Evolutionary conservation across 2,113 vertebrate species (phyloP), one percentile per base, ranked within the genome.

Genomic region (Gopherus evgoodei): DNA sequence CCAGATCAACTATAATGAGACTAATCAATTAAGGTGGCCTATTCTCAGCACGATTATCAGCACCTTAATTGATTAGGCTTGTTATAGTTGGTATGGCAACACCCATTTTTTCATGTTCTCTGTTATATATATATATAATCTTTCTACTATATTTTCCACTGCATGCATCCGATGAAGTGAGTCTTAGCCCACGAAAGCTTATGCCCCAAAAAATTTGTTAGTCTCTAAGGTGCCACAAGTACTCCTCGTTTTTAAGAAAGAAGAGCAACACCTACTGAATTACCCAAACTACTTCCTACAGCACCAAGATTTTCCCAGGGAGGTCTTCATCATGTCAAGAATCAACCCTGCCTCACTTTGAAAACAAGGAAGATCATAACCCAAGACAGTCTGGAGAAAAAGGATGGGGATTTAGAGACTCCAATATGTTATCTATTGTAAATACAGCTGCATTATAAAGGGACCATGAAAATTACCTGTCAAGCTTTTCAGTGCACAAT

Each of bases 401-500:
- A 72, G 81, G 22, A 7, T 11, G 62, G 62, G 13, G 65, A 84
- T 94, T 91, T 84, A 83, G 54, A 91, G 75, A 27, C 81, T 86
- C 86, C 72, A 75, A 90, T 42, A 25, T 76, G 72, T 76, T 42
- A 44, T 11, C n/a, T 7, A 44, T 19, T 78, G 17, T 13, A 52
- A 92, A 27, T 38, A 86, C 49, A 84, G 87, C 19, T 50, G 8
- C 6, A 14, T 85, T 91, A 76, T 3, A 56, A 94, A 94, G 94
- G 87, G 69, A 84, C 21, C 25, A 24, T 44, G 72, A 56, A 8
- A 38, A 76, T 91, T 90, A 88, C 81, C 89, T 38, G 1, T 84
- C 52, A 89, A 93, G 95, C 94, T 96, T 95, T 96, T 93, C 94
- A 88, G 90, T 38, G 90, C 93, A 93, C 38, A 75, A 92, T 94